These are phyloP conservation scores for Trissoscelio sp. DNA, from an alignment of 2,888 invertebrate species.

Conservation along the genomic window DNA sequence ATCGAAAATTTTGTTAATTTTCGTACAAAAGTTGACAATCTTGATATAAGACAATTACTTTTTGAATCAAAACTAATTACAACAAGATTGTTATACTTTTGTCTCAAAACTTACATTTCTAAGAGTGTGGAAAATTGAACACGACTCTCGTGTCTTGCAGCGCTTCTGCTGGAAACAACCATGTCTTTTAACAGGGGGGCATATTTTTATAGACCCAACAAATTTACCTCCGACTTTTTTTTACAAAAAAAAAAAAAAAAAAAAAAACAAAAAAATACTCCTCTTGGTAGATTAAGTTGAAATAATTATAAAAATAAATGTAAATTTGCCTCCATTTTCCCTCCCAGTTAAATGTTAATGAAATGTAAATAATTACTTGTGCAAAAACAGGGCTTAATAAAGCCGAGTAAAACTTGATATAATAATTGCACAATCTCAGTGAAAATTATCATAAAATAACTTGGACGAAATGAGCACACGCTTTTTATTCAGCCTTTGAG, in stretches of 20 bases:
- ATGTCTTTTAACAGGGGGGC: not conserved
- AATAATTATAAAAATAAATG: not conserved
- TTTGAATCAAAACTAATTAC: no score
- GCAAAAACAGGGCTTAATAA: not conserved
- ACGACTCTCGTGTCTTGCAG: conserved; percentile 27
- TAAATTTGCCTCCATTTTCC: no score
- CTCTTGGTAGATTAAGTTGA: not conserved
- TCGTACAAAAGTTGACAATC: no score
- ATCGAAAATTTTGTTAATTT: no score
- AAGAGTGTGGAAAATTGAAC: conserved; percentile 57
- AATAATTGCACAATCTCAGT: conserved; percentile 2
- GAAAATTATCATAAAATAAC: conserved; percentile 14
- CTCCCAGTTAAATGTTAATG: conserved; percentile 9
- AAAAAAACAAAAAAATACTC: no score
- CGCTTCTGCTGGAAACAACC: conserved; percentile 35
- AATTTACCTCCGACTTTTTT: not conserved
- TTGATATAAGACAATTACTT: no score
- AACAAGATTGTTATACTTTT: no score
- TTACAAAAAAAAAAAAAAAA: no score
- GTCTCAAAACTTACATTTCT: no score
- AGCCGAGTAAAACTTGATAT: not conserved
- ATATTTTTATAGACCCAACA: conserved; percentile 18
- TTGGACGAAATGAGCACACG: not conserved
- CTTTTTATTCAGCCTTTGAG: not conserved
- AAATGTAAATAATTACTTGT: not conserved